Base-by-base conservation (phyloP, 2,113 vertebrate species). In the Alligator mississippiensis region DNA sequence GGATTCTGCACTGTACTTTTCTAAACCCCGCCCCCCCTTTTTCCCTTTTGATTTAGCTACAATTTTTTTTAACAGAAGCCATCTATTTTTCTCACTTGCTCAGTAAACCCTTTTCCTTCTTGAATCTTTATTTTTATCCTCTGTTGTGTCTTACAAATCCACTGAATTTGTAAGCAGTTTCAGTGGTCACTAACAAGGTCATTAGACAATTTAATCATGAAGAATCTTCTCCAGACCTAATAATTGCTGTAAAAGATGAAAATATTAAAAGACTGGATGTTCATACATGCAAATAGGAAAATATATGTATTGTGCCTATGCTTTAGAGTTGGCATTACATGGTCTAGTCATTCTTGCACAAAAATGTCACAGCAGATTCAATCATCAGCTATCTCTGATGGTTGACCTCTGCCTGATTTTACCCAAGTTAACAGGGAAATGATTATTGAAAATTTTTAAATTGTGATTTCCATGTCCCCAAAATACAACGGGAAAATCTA, bases 161-260 rank as follows among this genome's bases (percentile, higher is more conserved):
- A 79, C 86, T 94, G 90, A 78, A 83, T 16, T 84, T 92, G 88
- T 96, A 93, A 96, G 90, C 92, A 94, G 96, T 96, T 96, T 58
- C 95, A 94, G 95, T 95, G 94, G 91, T 97, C 95, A 90, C 92
- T 96, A 93, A 63, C 18, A 81, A 89, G 80, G 74, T 66, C 88
- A 91, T 97, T 97, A 96, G 57, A 82, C 92, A 95, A 96, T 84
- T 12, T 68, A 88, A 74, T 85, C 92, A 84, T 91, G 60, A 85
- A 81, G 95, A 97, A 90, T 59, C 64, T 88, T 81, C 57, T 77
- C 82, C 92, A 85, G 87, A 72, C 14, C 86, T 84, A 94, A 80
- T 83, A 93, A 92, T 90, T 63, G 58, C 54, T 77, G 60, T 21
- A 87, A 90, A 34, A 80, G 21, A 57, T 38, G 1, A 0, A 80